Conservation (phyloP, 1,140 invertebrate genomes). For the Drosophila arawakana region DNA sequence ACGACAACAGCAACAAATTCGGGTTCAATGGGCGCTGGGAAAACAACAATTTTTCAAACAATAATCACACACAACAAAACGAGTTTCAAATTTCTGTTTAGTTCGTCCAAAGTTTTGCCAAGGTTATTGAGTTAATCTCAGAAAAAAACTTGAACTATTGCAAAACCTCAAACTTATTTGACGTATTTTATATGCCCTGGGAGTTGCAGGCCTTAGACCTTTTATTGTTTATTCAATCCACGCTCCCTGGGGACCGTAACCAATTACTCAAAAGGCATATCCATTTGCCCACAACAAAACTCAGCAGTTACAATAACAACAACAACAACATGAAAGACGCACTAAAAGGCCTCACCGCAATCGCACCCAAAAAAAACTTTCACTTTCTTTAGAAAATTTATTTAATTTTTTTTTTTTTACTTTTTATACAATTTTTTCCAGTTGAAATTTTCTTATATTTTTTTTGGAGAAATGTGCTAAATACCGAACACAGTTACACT, state of each 20-base stretch:
- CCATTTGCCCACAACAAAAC: slow-evolving; percentile 10
- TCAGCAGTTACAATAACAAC: background rate
- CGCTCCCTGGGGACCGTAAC: background rate
- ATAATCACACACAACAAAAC: slow-evolving; percentile 35
- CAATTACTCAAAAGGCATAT: slow-evolving; percentile 27
- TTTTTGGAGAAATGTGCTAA: slow-evolving; percentile 68
- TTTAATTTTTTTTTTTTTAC: slow-evolving; percentile 48
- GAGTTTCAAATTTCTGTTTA: slow-evolving; percentile 42
- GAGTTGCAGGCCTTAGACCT: background rate
- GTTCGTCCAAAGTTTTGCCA: slow-evolving; percentile 32
- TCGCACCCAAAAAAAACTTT: slow-evolving; percentile 61
- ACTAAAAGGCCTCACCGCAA: slow-evolving; percentile 21
- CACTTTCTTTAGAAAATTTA: slow-evolving; percentile 78
- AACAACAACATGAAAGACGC: slow-evolving; percentile 1
- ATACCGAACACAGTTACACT: slow-evolving; percentile 48
- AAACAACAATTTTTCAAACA: slow-evolving; percentile 39
- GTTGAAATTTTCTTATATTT: slow-evolving; percentile 23
- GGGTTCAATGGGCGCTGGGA: slow-evolving; percentile 34
- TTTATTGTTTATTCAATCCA: slow-evolving; percentile 25
- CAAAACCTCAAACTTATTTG: background rate
- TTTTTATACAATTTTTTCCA: slow-evolving; percentile 43
- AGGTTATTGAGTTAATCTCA: slow-evolving; percentile 50
- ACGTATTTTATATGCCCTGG: background rate
- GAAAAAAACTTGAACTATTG: background rate
- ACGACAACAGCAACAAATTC: slow-evolving; percentile 8